phyloP scores from a whole-genome alignment of 30 jellyfish, hydroid and myxozoan species.

The Turritopsis dohrnii region DNA sequence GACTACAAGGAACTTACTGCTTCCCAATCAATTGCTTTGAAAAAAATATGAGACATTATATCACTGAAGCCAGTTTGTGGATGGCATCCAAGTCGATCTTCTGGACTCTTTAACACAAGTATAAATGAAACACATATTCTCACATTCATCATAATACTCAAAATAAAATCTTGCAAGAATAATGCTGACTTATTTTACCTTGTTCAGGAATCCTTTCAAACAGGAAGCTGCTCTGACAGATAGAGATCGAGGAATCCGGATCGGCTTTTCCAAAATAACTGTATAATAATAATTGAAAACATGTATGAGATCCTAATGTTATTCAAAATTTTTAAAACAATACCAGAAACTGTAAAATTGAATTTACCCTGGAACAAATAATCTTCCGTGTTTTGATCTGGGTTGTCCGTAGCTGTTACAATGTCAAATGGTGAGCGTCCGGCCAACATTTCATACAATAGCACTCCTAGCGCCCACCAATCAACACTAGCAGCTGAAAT shows the following conservation, averaged over 20 bases:
- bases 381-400: conserved; percentile 95
- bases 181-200: conserved; percentile 36
- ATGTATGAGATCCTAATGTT: too few species aligned
- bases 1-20: conserved; percentile 49
- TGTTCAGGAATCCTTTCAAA: conserved; percentile 84
- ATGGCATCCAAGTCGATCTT: conserved; percentile 97
- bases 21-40: conserved; percentile 94
- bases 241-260: conserved; percentile 93
- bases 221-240: conserved; percentile 98
- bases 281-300: conserved; percentile 13
- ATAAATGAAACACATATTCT: background rate
- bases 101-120: conserved; percentile 62
- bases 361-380: conserved; percentile 83
- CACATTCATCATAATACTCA: too few species aligned
- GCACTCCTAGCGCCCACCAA: conserved; percentile 99
- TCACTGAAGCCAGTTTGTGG: conserved; percentile 95
- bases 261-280: conserved; percentile 96
- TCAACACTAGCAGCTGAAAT: conserved; percentile 90
- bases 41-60: conserved; percentile 85
- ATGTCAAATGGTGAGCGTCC: conserved; percentile 99
- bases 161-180: background rate
- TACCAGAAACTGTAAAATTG: background rate
- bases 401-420: conserved; percentile 86
- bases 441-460: conserved; percentile 95
- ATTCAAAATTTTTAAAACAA: background rate